These are phyloP conservation scores for Labeo rohita DNA, from an alignment of 2,113 vertebrate species.

Conservation along the genomic window DNA sequence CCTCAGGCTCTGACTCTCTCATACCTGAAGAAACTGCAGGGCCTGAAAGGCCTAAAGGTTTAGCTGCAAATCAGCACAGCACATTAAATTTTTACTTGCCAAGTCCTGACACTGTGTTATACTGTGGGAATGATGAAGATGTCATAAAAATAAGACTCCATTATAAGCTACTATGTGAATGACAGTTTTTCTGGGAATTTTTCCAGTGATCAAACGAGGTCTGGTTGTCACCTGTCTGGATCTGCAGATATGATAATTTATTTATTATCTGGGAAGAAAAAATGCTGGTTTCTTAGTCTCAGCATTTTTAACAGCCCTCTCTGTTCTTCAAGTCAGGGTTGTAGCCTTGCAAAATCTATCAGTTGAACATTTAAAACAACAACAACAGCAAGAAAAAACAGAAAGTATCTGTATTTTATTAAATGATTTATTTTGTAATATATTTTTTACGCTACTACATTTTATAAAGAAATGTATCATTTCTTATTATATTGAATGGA, in stretches of 20 bases:
- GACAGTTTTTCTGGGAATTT: slow-evolving; percentile 34
- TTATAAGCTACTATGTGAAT: slow-evolving; percentile 20
- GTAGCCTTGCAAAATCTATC: neutral
- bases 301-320: slow-evolving; percentile 14
- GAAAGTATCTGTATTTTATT: neutral
- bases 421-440: no score
- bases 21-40: slow-evolving; percentile 44
- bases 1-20: slow-evolving; percentile 40
- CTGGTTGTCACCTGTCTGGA: slow-evolving; percentile 39
- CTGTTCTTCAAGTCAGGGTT: neutral
- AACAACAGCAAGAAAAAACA: neutral
- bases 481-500: no score
- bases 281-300: neutral
- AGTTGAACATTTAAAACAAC: neutral
- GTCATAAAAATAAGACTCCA: slow-evolving; percentile 52
- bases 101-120: slow-evolving; percentile 42
- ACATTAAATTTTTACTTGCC: slow-evolving; percentile 37
- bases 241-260: slow-evolving; percentile 36
- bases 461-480: no score
- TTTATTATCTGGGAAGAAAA: slow-evolving; percentile 8
- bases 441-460: no score
- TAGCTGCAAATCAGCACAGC: slow-evolving; percentile 53
- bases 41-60: slow-evolving; percentile 46
- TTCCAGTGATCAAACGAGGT: slow-evolving; percentile 32
- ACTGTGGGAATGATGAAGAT: slow-evolving; percentile 55